These are phyloP conservation scores for Erynnis tages DNA, from an alignment of 2,888 invertebrate genomes.

Conservation along the genomic window DNA sequence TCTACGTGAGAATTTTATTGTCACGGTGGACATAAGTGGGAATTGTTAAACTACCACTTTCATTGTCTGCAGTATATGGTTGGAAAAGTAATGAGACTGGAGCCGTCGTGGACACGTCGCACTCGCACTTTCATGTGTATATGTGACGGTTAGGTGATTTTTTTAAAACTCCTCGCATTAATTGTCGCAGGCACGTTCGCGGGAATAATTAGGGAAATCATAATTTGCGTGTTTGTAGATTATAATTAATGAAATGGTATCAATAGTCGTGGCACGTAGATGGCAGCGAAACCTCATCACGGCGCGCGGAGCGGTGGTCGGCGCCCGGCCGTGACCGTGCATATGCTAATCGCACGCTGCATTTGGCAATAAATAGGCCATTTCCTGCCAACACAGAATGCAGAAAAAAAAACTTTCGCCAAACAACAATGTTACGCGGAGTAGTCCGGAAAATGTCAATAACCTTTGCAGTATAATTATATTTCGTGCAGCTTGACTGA, in stretches of 20 bases:
- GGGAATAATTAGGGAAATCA: conserved; percentile 49
- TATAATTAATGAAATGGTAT: conserved; percentile 38
- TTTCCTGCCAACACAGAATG: conserved; percentile 58
- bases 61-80: neutral
- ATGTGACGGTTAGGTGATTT: neutral
- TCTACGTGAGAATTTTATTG: conserved; percentile 1
- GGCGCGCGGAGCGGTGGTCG: conserved; percentile 31
- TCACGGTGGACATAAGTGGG: neutral
- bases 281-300: conserved; percentile 53
- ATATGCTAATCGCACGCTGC: conserved; percentile 55
- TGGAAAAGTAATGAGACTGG: conserved; percentile 6
- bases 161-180: conserved; percentile 21
- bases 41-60: neutral
- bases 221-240: conserved; percentile 37
- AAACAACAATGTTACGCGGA: conserved; percentile 26
- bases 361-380: conserved; percentile 60
- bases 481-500: conserved; percentile 14
- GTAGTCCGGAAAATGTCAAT: conserved; percentile 18
- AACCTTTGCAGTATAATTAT: conserved; percentile 13
- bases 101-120: neutral
- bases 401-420: conserved; percentile 51
- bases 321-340: conserved; percentile 51
- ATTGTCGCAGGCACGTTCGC: conserved; percentile 23
- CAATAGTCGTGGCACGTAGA: conserved; percentile 54
- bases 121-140: conserved; percentile 15